Evolutionary conservation across 2,888 invertebrate genomes (phyloP), one percentile per base, ranked within the genome.

Genomic region (Gastracanthus pulcherrimus): DNA sequence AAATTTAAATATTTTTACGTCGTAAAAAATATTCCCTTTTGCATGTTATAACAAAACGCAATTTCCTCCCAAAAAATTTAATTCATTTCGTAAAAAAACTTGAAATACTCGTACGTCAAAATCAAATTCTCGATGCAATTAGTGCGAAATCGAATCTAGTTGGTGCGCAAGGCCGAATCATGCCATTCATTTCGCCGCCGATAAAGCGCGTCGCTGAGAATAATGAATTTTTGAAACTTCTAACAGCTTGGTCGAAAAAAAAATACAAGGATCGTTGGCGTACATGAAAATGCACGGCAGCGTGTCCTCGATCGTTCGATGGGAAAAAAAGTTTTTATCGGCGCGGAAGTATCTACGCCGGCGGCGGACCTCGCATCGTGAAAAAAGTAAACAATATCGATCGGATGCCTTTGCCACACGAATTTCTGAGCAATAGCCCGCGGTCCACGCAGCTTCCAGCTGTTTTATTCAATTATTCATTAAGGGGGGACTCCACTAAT

Each of bases 201-300:
- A 36, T 34, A 62, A 62, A 62, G 62, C 34, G 3, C 2, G 7
- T 3, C 0, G 11, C 36, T 29, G 58, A 23, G 36, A 34, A 62
- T 34, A 62, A 11, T 62, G 36, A 36, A 62, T 62, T 62, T 36
- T 36, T 34, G 19, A 62, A 62, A 62, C 34, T 62, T 62, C 34
- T 34, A 19, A 19, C 62, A 36, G 62, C 36, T 60, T n/a, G n/a
- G 7, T 34, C 23, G 36, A 34, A 34, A 19, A 62, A 62, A 34
- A 34, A 19, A 62, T 34, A 62, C 36, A 36, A 31, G 23, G 3
- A n/a, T 55, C 19, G 48, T 55, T 19, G 23, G 5, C 23, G 23
- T 11, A 23, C 62, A 34, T 34, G 38, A 64, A 34, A 34, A 64
- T 41, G 55, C 36, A 36, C 31, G 70, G 5, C 9, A 36, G 6